phyloP scores from a whole-genome alignment of 2,113 vertebrate genomes.

The Takifugu flavidus region DNA sequence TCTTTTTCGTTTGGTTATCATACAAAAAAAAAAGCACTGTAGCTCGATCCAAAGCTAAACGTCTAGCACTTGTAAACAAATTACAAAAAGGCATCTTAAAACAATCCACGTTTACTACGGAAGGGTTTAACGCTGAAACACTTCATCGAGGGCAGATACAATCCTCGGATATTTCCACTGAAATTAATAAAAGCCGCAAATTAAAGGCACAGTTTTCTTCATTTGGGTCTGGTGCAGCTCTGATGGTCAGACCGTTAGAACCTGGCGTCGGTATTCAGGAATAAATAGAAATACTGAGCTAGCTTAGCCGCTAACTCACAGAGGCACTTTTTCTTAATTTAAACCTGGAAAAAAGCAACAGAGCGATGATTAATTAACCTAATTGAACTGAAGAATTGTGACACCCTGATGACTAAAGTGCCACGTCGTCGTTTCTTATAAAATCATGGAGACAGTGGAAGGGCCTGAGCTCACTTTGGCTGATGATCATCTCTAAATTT shows the following conservation, averaged over 20 bases:
- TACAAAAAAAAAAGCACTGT: slow-evolving; percentile 42
- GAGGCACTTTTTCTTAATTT: no score
- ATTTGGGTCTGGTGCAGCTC: slow-evolving; percentile 8
- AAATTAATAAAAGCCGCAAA: slow-evolving; percentile 34
- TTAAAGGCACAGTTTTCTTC: not conserved
- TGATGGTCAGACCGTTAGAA: slow-evolving; percentile 32
- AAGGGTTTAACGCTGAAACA: slow-evolving; percentile 23
- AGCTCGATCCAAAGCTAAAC: slow-evolving; percentile 41
- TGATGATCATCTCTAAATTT: slow-evolving; percentile 40
- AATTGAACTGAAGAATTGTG: not conserved
- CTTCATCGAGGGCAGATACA: slow-evolving; percentile 17
- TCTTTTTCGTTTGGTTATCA: slow-evolving; percentile 56
- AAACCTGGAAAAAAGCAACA: not conserved
- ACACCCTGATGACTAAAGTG: slow-evolving; percentile 22
- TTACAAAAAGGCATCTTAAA: slow-evolving; percentile 23
- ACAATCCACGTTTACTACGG: slow-evolving; percentile 14
- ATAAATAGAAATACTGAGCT: not conserved
- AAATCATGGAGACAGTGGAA: slow-evolving; percentile 13
- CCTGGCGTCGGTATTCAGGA: not conserved
- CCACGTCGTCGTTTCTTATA: slow-evolving; percentile 29
- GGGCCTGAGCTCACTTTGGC: slow-evolving; percentile 52
- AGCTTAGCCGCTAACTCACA: no score
- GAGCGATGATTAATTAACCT: not conserved
- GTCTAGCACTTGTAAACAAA: slow-evolving; percentile 60
- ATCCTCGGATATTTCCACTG: slow-evolving; percentile 24